Percentiles rank a stretch among this genome's conserved stretches.
These are phyloP conservation scores for Prinia subflava DNA, from an alignment of 2,113 vertebrate genomes.

Conservation along the genomic window DNA sequence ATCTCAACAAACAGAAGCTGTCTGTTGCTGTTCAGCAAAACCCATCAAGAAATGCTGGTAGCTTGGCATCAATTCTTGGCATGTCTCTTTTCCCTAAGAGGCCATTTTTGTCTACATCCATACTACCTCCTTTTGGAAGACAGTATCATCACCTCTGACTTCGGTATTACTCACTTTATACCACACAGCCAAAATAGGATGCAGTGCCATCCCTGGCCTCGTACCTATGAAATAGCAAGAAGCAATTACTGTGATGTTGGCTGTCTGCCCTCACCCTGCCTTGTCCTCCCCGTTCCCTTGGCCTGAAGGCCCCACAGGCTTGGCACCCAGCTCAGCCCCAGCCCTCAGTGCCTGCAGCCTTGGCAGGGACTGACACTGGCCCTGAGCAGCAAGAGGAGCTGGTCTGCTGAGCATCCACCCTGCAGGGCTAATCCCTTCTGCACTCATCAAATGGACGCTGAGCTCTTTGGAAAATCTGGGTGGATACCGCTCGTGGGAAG, in stretches of 20 bases:
- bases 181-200: neutral
- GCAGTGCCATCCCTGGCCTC: neutral
- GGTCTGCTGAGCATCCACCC: neutral
- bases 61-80: neutral
- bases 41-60: neutral
- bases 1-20: conserved; percentile 25
- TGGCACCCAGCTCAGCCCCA: neutral
- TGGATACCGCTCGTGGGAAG: neutral
- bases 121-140: neutral
- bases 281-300: neutral
- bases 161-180: neutral
- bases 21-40: conserved; percentile 40
- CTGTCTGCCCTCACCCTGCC: neutral
- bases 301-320: neutral
- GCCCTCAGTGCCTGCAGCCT: neutral
- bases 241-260: neutral
- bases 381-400: neutral
- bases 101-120: neutral
- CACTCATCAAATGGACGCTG: neutral
- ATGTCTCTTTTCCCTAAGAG: neutral
- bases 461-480: neutral
- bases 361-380: neutral
- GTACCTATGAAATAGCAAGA: neutral
- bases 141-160: neutral
- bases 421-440: neutral